Base-by-base conservation (phyloP, 2,797 vertebrate genomes). In the Cygnus olor region DNA sequence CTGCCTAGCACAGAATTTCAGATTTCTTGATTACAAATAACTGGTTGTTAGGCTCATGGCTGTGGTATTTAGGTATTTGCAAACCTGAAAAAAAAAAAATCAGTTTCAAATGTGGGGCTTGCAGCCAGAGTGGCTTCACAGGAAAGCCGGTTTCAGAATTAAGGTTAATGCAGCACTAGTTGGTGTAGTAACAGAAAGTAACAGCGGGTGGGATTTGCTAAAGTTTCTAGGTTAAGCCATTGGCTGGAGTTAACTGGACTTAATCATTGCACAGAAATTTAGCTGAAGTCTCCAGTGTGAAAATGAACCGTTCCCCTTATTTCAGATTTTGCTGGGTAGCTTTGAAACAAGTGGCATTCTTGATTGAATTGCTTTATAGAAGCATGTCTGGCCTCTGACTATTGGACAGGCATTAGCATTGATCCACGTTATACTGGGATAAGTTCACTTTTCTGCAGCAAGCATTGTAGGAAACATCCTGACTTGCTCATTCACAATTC, bases 161-260 rank as follows among this genome's bases (percentile, higher is more conserved):
- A 4, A 0, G 0, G 20, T 71, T n/a, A 56, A 34, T 0, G 7
- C 47, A 36, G n/a, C 5, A 11, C 30, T 88, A 45, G n/a, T 21
- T 66, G 84, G 84, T 84, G 70, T n/a, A 60, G 47, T 54, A 74
- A 49, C 22, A 2, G 64, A 17, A 90, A 56, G 32, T 57, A 85
- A 34, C 13, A 0, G 0, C 68, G 78, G 74, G 36, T 79, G 38
- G 57, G 61, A 80, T 80, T 93, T 1, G 3, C 44, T 80, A 63
- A 69, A 21, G 21, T 0, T 89, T 91, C 32, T 25, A 32, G 25
- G 38, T 90, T 71, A 44, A 81, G 42, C 18, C 49, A 20, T 66
- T 88, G 76, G 32, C n/a, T 79, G 25, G 47, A 66, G 27, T 83
- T 96, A 45, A 45, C 19, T 36, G 56, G 13, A 11, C 58, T 84